Evolutionary conservation across 23 tunicate genomes (phyloP).

Genomic region (Trididemnum nubilum): DNA sequence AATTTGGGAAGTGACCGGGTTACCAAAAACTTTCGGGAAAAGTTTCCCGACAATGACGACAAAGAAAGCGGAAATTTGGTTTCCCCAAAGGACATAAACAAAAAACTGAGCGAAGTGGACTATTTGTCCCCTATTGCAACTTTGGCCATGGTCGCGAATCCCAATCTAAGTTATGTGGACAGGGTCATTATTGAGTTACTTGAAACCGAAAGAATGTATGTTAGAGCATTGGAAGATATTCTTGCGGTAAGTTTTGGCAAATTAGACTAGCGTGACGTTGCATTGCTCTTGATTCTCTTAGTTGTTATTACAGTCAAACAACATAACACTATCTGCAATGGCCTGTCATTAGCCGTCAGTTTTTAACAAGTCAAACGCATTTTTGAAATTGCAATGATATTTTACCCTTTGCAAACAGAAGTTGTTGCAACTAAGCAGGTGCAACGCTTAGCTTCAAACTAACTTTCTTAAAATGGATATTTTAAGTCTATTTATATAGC

Average conservation of each 20-base stretch:
- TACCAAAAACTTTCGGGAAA: background rate
- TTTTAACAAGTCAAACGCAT: no score
- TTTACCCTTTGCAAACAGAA: no score
- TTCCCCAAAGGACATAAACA: constrained; percentile 52
- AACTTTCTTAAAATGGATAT: no score
- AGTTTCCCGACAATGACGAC: background rate
- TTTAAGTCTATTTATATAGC: no score
- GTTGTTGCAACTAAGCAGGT: no score
- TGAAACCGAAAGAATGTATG: constrained; percentile 86
- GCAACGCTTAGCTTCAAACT: no score
- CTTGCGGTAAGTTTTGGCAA: constrained; percentile 57
- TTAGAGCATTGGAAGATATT: constrained; percentile 69
- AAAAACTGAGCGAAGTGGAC: constrained; percentile 66
- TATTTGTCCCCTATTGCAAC: constrained; percentile 75
- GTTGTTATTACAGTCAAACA: no score
- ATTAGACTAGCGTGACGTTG: background rate
- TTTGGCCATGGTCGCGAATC: constrained; percentile 81
- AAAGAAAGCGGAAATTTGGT: constrained; percentile 4
- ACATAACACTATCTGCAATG: no score
- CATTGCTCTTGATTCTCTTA: no score
- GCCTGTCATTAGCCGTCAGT: no score
- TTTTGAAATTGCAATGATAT: no score
- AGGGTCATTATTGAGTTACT: constrained; percentile 67
- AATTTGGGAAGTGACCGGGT: background rate
- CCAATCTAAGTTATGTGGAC: constrained; percentile 76